phyloP scores from a whole-genome alignment of 1,140 invertebrate genomes.

The Campoletis sonorensis region DNA sequence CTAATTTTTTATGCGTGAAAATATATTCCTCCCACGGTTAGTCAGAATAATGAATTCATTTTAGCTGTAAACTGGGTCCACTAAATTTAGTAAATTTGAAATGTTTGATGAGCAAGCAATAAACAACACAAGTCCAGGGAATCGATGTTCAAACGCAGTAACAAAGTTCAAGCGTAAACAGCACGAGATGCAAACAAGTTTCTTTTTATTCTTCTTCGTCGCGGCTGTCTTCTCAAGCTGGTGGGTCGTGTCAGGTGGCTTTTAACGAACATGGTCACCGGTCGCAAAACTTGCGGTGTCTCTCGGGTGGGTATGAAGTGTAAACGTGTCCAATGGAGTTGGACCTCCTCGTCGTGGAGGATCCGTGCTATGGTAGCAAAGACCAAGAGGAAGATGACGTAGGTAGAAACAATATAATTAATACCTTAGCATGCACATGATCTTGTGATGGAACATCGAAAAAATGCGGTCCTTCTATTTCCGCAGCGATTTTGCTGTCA shows the following conservation, averaged over 20 bases:
- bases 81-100: conserved; percentile 59
- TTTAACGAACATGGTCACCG: conserved; percentile 29
- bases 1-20: not conserved
- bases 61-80: not conserved
- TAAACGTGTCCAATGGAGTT: too few relatives aligned
- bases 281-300: not conserved
- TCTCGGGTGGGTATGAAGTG: not conserved
- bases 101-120: conserved; percentile 64
- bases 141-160: not conserved
- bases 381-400: not conserved
- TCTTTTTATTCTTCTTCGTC: not conserved
- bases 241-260: conserved; percentile 35
- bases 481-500: conserved; percentile 31
- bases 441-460: not conserved
- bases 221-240: conserved; percentile 29
- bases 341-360: not conserved
- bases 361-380: not conserved
- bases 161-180: conserved; percentile 2
- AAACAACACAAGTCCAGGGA: conserved; percentile 28
- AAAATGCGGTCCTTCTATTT: conserved; percentile 20
- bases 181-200: conserved; percentile 20
- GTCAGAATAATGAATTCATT: not conserved
- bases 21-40: not conserved
- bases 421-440: not conserved
- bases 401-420: conserved; percentile 7